phyloP scores from a whole-genome alignment of 2,797 vertebrate species.

The Spea hammondii region DNA sequence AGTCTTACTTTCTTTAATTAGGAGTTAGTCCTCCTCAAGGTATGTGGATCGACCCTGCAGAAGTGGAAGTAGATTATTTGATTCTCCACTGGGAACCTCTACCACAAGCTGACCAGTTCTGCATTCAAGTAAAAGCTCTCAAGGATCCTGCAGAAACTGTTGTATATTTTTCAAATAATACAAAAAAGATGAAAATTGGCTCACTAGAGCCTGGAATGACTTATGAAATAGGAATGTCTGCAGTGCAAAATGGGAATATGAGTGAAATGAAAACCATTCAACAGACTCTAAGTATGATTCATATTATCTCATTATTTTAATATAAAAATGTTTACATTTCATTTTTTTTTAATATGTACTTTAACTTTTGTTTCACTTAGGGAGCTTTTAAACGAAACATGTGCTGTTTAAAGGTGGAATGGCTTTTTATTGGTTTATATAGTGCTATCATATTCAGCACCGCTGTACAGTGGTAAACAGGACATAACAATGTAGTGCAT shows the following conservation, averaged over 20 bases:
- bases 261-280: constrained; percentile 69
- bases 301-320: neutral
- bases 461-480: too few relatives aligned
- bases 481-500: too few relatives aligned
- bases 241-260: constrained; percentile 69
- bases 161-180: constrained; percentile 63
- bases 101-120: constrained; percentile 64
- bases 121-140: constrained; percentile 63
- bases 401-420: too few relatives aligned
- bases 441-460: too few relatives aligned
- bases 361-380: too few relatives aligned
- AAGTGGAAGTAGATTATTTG: constrained; percentile 65
- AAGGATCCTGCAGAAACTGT: constrained; percentile 35
- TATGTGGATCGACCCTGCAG: constrained; percentile 62
- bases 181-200: constrained; percentile 67
- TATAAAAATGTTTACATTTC: neutral
- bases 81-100: constrained; percentile 72
- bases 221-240: constrained; percentile 75
- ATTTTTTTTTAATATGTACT: neutral
- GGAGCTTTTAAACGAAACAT: too few relatives aligned
- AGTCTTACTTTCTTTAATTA: constrained; percentile 52
- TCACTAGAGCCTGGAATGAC: constrained; percentile 73
- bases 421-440: too few relatives aligned
- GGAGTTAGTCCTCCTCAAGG: constrained; percentile 70
- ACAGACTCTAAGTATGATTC: constrained; percentile 73